A percentile compares a stretch with the other conserved stretches of the same genome.
These are phyloP conservation scores for Diaphora mendica DNA, from an alignment of 2,888 invertebrate genomes.

Conservation along the genomic window DNA sequence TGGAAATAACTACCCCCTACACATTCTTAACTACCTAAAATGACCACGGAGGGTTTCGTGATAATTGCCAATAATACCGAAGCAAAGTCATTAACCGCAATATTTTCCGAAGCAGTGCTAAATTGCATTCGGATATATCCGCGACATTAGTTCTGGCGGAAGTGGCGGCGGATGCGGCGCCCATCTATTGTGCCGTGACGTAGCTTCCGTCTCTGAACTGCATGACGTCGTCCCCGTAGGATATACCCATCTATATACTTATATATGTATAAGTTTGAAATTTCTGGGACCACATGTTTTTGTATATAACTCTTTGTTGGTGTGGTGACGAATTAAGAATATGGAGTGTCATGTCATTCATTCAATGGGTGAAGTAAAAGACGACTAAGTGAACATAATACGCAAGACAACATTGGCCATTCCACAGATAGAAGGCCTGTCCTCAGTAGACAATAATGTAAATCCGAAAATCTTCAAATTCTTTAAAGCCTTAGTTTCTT, in stretches of 20 bases:
- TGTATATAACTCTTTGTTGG: not conserved
- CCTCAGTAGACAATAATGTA: not conserved
- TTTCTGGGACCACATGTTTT: not conserved
- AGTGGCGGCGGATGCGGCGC: slow-evolving; percentile 72
- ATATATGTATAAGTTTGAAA: not conserved
- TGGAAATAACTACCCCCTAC: not conserved
- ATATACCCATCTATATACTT: not conserved
- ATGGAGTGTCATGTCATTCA: too few species aligned
- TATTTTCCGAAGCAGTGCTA: slow-evolving; percentile 69
- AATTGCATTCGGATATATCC: slow-evolving; percentile 77
- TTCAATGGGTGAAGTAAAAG: too few species aligned
- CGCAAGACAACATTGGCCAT: too few species aligned
- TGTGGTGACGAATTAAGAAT: too few species aligned
- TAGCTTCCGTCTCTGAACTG: slow-evolving; percentile 64
- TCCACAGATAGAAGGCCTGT: too few species aligned
- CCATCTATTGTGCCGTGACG: slow-evolving; percentile 75
- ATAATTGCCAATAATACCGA: slow-evolving; percentile 35
- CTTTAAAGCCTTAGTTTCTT: not conserved
- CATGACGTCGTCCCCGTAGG: slow-evolving; percentile 36
- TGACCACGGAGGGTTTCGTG: slow-evolving; percentile 21
- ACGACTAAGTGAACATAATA: too few species aligned
- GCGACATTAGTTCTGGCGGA: slow-evolving; percentile 74
- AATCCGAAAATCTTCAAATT: not conserved
- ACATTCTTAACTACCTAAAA: not conserved
- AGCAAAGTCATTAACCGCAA: slow-evolving; percentile 72